Evolutionary conservation across 64 coral and sea anemone genomes (phyloP), one percentile per base, ranked within the genome.

Genomic region (Pachyseris speciosa): DNA sequence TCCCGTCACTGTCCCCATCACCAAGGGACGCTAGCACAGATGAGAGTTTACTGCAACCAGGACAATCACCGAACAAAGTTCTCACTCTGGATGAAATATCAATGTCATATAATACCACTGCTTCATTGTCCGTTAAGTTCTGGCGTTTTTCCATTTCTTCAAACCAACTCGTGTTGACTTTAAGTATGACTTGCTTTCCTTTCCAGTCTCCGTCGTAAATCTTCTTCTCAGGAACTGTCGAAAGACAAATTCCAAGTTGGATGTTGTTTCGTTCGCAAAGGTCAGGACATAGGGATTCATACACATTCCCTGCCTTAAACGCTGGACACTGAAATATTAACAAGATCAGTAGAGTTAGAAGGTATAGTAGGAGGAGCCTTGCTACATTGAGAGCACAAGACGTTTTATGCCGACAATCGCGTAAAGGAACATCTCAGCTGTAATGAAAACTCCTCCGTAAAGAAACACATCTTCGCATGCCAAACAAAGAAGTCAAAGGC

Each of bases 51-150:
- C 53, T 49, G 44, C 95, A 96, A 19, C 92, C 75, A 37, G 75
- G 33, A 84, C 95, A 96, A 30, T 70, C 76, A 11, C 91, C 95
- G 71, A 96, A 96, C 32, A 85, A 84, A 13, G 72, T 78, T 17
- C 69, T 79, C 32, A 96, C 66, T 22, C 52, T 67, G 33, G 60
- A 24, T 16, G 49, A 28, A 45, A 93, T 34, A 2, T 39, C 16
- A 7, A 81, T 84, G 25, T 37, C 20, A 69, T 10, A 43, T 24
- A 43, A 41, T 37, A 22, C 25, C 45, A 31, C 58, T 15, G 33
- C 53, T 4, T 84, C 45, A 5, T 40, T 31, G 2, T 65, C 17
- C 29, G 59, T 55, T 20, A 67, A 22, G 34, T 24, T 73, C 17
- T 93, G 60, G 22, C 68, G 41, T 26, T 67, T 49, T 67, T 49